Evolutionary conservation across 2,113 vertebrate species (phyloP).

Genomic region (Scomber colias): DNA sequence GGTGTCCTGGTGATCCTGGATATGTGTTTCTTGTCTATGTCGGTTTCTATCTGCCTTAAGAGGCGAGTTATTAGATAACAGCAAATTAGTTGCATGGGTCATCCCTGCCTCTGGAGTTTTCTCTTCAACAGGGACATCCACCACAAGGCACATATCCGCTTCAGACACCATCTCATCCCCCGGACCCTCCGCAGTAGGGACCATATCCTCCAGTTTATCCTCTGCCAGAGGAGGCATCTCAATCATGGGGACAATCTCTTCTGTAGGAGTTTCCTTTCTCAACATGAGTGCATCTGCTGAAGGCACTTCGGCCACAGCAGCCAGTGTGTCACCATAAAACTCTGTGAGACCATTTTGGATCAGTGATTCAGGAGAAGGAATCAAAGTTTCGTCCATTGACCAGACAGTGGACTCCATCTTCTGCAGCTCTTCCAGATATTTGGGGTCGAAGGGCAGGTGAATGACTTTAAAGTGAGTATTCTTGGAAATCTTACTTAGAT

Average conservation of each 20-base stretch:
- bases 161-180: constrained; percentile 12
- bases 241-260: constrained; percentile 14
- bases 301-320: constrained; percentile 6
- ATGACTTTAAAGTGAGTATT: constrained; percentile 67
- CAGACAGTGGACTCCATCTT: constrained; percentile 79
- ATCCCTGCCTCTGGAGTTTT: constrained; percentile 7
- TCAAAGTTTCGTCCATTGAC: constrained; percentile 76
- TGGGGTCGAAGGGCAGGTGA: constrained; percentile 71
- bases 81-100: neutral
- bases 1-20: constrained; percentile 67
- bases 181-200: constrained; percentile 5
- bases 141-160: neutral
- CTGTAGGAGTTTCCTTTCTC: neutral
- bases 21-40: neutral
- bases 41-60: constrained; percentile 11
- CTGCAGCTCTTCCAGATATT: constrained; percentile 73
- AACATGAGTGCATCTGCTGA: neutral
- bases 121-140: neutral
- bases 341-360: constrained; percentile 42
- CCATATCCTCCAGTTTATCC: constrained; percentile 15
- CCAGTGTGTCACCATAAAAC: constrained; percentile 5
- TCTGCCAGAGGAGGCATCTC: constrained; percentile 14
- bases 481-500: constrained; percentile 4
- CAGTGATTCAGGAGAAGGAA: constrained; percentile 62
- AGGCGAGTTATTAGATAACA: neutral